Evolutionary conservation across 2,888 invertebrate species (phyloP).

Genomic region (Leptogaster cylindrica): DNA sequence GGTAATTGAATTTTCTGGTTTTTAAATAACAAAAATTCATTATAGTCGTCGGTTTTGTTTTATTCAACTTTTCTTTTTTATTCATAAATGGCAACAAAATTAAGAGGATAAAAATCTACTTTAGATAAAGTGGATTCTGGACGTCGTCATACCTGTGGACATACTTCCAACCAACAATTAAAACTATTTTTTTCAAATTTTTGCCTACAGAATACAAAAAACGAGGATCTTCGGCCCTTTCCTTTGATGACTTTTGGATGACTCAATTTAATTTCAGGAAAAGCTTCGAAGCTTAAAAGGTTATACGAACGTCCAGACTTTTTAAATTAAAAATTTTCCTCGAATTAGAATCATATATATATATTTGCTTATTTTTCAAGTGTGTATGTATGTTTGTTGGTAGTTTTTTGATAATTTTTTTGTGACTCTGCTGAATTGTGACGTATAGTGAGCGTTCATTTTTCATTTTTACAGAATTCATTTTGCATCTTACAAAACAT

Average conservation of each 20-base stretch:
- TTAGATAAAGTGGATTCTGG: slow-evolving; percentile 1
- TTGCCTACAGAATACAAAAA: slow-evolving; percentile 20
- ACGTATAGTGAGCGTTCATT: no score
- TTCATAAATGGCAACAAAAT: slow-evolving; percentile 15
- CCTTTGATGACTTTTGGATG: slow-evolving; percentile 33
- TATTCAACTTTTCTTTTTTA: background rate
- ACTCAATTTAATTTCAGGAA: slow-evolving; percentile 30
- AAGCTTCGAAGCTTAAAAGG: slow-evolving; percentile 28
- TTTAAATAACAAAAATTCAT: slow-evolving; percentile 36
- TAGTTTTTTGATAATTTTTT: no score
- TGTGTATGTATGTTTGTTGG: no score
- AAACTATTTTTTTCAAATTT: slow-evolving; percentile 29
- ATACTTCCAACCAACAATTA: slow-evolving; percentile 11
- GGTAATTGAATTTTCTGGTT: slow-evolving; percentile 34
- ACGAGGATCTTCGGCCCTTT: slow-evolving; percentile 16
- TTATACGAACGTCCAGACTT: slow-evolving; percentile 26
- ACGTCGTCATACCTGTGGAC: slow-evolving; percentile 13
- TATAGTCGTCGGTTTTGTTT: no score
- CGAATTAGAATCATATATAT: slow-evolving; percentile 28
- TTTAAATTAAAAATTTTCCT: slow-evolving; percentile 25
- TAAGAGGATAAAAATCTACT: slow-evolving; percentile 24
- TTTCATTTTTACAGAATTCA: no score
- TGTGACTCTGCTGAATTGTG: no score
- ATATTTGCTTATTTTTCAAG: no score
- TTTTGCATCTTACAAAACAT: no score